Conservation (phyloP, 2,113 vertebrate genomes). For the Haemorhous mexicanus region DNA sequence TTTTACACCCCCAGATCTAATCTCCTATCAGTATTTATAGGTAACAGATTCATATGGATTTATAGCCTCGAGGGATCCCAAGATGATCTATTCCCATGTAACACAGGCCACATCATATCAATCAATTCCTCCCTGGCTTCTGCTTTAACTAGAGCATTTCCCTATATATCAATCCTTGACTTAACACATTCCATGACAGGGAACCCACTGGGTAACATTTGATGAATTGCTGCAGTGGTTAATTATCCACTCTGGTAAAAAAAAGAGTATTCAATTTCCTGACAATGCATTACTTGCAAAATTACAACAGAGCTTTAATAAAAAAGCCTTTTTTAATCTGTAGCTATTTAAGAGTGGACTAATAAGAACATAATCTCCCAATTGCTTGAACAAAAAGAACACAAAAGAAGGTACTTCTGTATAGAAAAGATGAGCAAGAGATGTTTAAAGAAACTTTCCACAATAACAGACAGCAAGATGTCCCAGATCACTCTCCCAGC, state of each 20-base stretch:
- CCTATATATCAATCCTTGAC: slow-evolving; percentile 6
- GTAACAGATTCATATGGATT: not conserved
- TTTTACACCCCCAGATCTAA: not conserved
- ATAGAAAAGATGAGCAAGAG: not conserved
- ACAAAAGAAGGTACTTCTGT: not conserved
- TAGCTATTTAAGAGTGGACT: not conserved
- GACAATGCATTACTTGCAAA: not conserved
- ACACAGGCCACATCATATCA: not conserved
- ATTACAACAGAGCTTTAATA: not conserved
- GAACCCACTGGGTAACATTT: not conserved
- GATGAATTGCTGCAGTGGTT: slow-evolving; percentile 33
- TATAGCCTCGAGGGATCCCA: not conserved
- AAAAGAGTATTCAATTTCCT: not conserved
- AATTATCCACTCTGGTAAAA: slow-evolving; percentile 19
- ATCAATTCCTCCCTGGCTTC: slow-evolving; percentile 19
- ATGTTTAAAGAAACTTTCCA: not conserved
- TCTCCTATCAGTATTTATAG: not conserved
- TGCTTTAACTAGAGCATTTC: not conserved
- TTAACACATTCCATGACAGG: not conserved
- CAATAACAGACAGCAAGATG: rapidly evolving
- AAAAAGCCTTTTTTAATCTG: not conserved
- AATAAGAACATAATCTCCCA: not conserved
- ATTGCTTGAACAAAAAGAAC: not conserved
- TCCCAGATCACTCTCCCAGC: not conserved
- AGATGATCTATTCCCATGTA: slow-evolving; percentile 17